These are phyloP conservation scores for Leptopilina syphax DNA, from an alignment of 2,888 invertebrate genomes.

Conservation along the genomic window DNA sequence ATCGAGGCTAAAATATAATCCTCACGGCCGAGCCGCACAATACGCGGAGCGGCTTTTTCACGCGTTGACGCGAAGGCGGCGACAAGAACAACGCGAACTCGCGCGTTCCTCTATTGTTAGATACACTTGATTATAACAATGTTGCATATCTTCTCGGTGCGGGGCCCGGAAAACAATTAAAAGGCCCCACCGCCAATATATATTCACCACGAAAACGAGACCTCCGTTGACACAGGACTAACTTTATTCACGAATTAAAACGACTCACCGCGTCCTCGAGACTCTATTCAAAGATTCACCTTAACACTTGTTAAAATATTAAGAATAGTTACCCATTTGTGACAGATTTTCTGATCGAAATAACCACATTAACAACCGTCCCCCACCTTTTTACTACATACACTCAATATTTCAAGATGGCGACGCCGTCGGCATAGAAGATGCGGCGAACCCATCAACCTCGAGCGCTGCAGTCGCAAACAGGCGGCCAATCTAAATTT, in stretches of 20 bases:
- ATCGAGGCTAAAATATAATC: conserved; percentile 40
- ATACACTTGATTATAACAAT: conserved; percentile 34
- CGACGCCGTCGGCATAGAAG: conserved; percentile 80
- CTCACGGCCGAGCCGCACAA: conserved; percentile 22
- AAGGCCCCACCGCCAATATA: conserved; percentile 35
- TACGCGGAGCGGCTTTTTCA: conserved; percentile 27
- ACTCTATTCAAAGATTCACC: conserved; percentile 12
- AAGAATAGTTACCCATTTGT: conserved; percentile 74
- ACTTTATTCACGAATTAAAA: conserved; percentile 1
- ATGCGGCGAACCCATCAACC: conserved; percentile 62
- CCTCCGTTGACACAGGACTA: conserved; percentile 42
- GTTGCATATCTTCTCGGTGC: conserved; percentile 35
- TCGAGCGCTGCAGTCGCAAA: conserved; percentile 54
- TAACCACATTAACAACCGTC: conserved; percentile 72
- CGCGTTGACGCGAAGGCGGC: conserved; percentile 12
- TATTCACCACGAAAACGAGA: conserved; percentile 37
- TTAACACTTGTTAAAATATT: conserved; percentile 39
- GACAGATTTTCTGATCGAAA: conserved; percentile 71
- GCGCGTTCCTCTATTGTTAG: conserved; percentile 31
- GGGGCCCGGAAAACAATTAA: conserved; percentile 33
- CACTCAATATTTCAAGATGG: conserved; percentile 82
- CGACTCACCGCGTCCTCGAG: conserved; percentile 38
- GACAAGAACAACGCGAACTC: conserved; percentile 17
- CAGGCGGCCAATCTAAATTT: neutral
- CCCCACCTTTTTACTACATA: conserved; percentile 73